phyloP scores from a whole-genome alignment of 1,140 invertebrate genomes.

The Drosophila suzukii region DNA sequence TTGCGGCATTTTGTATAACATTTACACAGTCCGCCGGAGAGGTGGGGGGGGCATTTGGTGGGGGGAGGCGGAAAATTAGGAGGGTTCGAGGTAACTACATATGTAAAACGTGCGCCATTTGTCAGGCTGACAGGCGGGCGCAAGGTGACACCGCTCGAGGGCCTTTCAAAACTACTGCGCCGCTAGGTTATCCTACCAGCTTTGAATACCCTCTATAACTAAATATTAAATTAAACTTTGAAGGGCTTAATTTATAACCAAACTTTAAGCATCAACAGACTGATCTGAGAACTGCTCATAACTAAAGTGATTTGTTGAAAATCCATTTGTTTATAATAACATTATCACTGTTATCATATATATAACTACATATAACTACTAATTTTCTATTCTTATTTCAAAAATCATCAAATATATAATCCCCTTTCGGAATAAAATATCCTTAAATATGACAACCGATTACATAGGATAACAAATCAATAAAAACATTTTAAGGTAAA shows the following conservation, averaged over 20 bases:
- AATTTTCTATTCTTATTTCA: too few relatives aligned
- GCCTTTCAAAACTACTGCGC: slow-evolving; percentile 34
- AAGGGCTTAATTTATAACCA: neutral
- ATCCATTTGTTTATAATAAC: too few relatives aligned
- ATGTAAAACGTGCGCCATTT: slow-evolving; percentile 80
- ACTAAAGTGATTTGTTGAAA: too few relatives aligned
- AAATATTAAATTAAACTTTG: neutral
- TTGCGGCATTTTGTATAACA: slow-evolving; percentile 80
- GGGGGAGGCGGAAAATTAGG: slow-evolving; percentile 19
- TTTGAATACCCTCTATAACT: slow-evolving; percentile 13
- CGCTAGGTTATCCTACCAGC: neutral
- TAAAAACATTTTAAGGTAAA: too few relatives aligned
- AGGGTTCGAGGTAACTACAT: slow-evolving; percentile 64
- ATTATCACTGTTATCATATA: too few relatives aligned
- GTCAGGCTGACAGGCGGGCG: slow-evolving; percentile 60
- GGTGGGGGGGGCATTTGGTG: neutral
- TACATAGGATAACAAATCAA: too few relatives aligned
- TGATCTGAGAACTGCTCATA: neutral
- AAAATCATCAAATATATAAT: too few relatives aligned
- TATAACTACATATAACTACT: too few relatives aligned
- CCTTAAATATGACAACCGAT: too few relatives aligned
- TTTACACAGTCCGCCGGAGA: slow-evolving; percentile 48
- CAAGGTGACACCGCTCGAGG: slow-evolving; percentile 58
- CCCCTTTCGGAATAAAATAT: too few relatives aligned
- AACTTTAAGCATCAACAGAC: neutral